phyloP scores from a whole-genome alignment of 2,797 vertebrate species.

The Eupleurogrammus muticus region DNA sequence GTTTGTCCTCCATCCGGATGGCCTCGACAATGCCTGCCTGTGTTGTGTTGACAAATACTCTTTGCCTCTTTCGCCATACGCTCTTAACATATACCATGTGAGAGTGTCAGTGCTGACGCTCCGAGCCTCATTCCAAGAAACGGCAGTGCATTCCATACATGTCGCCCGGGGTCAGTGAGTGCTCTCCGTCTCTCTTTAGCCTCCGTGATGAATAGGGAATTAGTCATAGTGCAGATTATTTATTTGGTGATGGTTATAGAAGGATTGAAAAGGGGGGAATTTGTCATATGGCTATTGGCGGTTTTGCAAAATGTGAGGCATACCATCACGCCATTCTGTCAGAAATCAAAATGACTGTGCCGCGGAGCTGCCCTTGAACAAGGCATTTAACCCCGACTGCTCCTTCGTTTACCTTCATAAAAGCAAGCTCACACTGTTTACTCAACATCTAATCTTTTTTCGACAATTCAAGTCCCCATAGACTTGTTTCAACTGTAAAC shows the following conservation, averaged over 20 bases:
- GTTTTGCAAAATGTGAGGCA: neutral
- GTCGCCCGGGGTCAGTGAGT: constrained; percentile 33
- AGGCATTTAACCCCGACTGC: neutral
- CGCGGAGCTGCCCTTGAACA: neutral
- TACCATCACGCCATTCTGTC: constrained; percentile 1
- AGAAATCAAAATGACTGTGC: constrained; percentile 4
- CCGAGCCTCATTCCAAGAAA: constrained; percentile 48
- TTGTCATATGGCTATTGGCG: constrained; percentile 15
- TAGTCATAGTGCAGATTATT: constrained; percentile 8
- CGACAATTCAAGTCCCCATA: neutral
- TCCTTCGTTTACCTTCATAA: too few relatives aligned
- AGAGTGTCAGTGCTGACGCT: constrained; percentile 56
- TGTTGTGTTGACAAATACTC: constrained; percentile 32
- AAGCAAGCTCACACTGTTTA: neutral
- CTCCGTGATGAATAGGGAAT: constrained; percentile 6
- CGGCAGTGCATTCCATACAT: constrained; percentile 42
- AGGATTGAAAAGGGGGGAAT: constrained; percentile 2
- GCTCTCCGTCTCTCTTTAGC: neutral
- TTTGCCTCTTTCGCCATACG: constrained; percentile 7
- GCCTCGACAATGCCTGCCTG: constrained; percentile 45
- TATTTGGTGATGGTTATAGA: constrained; percentile 10
- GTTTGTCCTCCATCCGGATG: neutral
- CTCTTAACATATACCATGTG: constrained; percentile 16
- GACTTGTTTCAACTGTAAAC: too few relatives aligned
- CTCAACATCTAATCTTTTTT: neutral